phyloP scores from a whole-genome alignment of 2,797 vertebrate genomes.

The Trachops cirrhosus region DNA sequence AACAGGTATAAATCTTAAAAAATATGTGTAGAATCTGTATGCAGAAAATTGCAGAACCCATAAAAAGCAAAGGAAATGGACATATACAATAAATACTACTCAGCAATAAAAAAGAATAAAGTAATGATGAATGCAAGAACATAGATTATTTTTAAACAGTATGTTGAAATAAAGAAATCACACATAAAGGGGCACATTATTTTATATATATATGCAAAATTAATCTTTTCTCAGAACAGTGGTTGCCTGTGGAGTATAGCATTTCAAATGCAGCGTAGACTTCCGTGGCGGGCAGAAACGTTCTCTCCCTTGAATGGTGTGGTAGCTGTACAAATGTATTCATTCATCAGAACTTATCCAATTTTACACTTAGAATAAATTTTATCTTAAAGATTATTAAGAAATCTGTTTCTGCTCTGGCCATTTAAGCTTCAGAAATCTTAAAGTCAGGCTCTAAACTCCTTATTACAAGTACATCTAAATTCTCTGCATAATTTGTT shows the following conservation, averaged over 20 bases:
- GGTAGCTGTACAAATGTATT: background rate
- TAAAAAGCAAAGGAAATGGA: background rate
- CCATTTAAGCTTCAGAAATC: background rate
- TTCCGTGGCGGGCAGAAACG: background rate
- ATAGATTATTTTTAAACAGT: background rate
- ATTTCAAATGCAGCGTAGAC: background rate
- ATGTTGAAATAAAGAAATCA: background rate
- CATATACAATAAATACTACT: background rate
- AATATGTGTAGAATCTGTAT: background rate
- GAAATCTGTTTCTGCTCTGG: background rate
- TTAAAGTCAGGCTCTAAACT: background rate
- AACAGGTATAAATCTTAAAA: background rate
- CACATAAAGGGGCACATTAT: background rate
- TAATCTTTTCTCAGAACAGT: background rate
- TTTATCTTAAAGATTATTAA: conserved; percentile 7
- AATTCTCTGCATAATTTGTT: background rate
- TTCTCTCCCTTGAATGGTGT: background rate
- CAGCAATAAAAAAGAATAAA: background rate
- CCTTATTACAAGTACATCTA: background rate
- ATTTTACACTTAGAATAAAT: background rate
- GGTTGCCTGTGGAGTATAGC: background rate
- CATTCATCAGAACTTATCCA: background rate
- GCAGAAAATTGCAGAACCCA: background rate
- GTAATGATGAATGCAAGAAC: background rate
- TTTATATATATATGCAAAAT: background rate